Evolutionary conservation across 53 echinoderm and acorn worm genomes (phyloP), one percentile per base, ranked within the genome.

Genomic region (Stichopus horrens): DNA sequence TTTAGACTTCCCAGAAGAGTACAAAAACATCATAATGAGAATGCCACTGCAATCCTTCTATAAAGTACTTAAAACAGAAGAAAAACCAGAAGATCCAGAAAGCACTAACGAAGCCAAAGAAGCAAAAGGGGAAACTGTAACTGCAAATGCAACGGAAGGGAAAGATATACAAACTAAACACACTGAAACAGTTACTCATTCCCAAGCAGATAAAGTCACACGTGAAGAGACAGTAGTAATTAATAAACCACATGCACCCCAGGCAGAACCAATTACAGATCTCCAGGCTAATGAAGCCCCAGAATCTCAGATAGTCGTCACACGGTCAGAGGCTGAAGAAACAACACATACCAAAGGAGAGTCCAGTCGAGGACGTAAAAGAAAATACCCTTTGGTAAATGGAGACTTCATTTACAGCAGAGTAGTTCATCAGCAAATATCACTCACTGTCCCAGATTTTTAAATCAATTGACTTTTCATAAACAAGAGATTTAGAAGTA

Each of bases 1-100:
- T 1, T 99, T 93, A 76, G 96, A 96, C 89, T 99, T 99, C 74
- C 90, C 96, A 4, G n/a, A 80, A 6, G 79, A 89, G 71, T 90
- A 93, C 87, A 90, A 86, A 51, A 91, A 97, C 5, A 92, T 90
- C 0, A 18, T 94, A 56, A 78, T 90, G 67, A 76, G 91, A 13
- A 91, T 95, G 75, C 92, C 90, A 5, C 76, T 95, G 59, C 86
- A 89, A 18, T 86, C 95, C 20, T 89, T 95, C 22, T 55, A 89
- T 8, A 76, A 79, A 14, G 78, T 74, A 23, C 86, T 93, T 13
- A 86, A 90, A 74, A 60, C 52, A 21, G 75, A 81, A 54, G 76
- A 21, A 58, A 7, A 60, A 19, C n/a, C 7, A 71, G 71, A 71
- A 71, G 71, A 71, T 71, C 19, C 71, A 16, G 18, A 57, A 58